Conservation (phyloP, 1,140 invertebrate genomes). For the Atta cephalotes region DNA sequence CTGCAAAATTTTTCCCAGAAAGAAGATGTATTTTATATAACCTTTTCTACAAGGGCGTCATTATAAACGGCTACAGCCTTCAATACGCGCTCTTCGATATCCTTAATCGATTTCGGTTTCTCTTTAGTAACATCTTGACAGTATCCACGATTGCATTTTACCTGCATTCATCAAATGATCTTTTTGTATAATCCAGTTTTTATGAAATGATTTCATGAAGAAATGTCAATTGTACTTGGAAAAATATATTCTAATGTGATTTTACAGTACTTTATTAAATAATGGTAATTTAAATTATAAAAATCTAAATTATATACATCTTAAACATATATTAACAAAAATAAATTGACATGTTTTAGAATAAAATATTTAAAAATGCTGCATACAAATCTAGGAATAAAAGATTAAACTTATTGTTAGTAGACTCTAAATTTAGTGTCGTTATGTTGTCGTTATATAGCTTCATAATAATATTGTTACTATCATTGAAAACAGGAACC, state of each 20-base stretch:
- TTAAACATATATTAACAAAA: not conserved
- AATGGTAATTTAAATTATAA: not conserved
- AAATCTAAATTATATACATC: not conserved
- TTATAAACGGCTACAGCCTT: conserved; percentile 93
- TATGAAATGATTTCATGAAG: not conserved
- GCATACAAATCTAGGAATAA: not conserved
- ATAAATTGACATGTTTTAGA: not conserved
- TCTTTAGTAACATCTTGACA: conserved; percentile 42
- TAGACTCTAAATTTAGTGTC: too few species aligned
- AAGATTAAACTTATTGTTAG: not conserved
- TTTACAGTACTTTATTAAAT: not conserved
- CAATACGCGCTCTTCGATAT: conserved; percentile 91
- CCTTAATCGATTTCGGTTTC: conserved; percentile 75
- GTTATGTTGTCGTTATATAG: too few species aligned
- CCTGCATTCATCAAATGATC: conserved; percentile 65
- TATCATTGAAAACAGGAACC: too few species aligned
- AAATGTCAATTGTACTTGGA: not conserved
- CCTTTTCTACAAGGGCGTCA: conserved; percentile 92
- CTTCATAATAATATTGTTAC: too few species aligned
- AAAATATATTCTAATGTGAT: not conserved
- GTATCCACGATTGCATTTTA: conserved; percentile 65
- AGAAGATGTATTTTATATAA: conserved; percentile 82
- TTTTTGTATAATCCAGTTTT: conserved; percentile 1
- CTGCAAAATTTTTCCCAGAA: conserved; percentile 88
- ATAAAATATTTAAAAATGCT: not conserved